These are phyloP conservation scores for Gnathonemus echidnorhynchus DNA, from an alignment of 2,113 vertebrate species.

Conservation along the genomic window DNA sequence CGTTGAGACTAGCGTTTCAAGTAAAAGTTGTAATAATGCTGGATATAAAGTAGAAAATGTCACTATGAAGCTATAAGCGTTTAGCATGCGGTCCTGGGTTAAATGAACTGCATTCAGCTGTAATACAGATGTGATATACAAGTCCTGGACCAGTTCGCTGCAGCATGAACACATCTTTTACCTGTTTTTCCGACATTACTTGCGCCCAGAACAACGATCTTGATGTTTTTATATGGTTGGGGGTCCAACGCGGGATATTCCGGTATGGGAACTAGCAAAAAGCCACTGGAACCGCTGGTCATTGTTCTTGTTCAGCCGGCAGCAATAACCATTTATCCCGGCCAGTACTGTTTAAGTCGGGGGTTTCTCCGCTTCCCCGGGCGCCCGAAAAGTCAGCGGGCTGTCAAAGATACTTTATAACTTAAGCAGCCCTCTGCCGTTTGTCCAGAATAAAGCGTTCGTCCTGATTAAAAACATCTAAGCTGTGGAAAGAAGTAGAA, in stretches of 20 bases:
- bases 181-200: slow-evolving; percentile 85
- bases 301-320: slow-evolving; percentile 58
- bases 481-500: neutral
- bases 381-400: neutral
- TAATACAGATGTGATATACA: neutral
- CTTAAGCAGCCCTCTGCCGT: neutral
- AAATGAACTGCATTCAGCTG: neutral
- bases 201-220: slow-evolving; percentile 81
- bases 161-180: slow-evolving; percentile 36
- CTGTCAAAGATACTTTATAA: neutral
- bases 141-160: neutral
- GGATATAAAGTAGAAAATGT: neutral
- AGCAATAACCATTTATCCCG: slow-evolving; percentile 34
- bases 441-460: neutral
- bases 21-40: neutral
- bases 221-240: slow-evolving; percentile 75
- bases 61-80: neutral
- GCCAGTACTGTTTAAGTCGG: neutral
- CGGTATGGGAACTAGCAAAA: slow-evolving; percentile 83
- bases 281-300: slow-evolving; percentile 76
- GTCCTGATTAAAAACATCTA: neutral
- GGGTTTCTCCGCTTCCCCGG: neutral
- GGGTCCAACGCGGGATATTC: slow-evolving; percentile 75
- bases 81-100: neutral
- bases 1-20: neutral